Evolutionary conservation across 2,113 vertebrate species (phyloP).

Genomic region (Corynorhinus townsendii): DNA sequence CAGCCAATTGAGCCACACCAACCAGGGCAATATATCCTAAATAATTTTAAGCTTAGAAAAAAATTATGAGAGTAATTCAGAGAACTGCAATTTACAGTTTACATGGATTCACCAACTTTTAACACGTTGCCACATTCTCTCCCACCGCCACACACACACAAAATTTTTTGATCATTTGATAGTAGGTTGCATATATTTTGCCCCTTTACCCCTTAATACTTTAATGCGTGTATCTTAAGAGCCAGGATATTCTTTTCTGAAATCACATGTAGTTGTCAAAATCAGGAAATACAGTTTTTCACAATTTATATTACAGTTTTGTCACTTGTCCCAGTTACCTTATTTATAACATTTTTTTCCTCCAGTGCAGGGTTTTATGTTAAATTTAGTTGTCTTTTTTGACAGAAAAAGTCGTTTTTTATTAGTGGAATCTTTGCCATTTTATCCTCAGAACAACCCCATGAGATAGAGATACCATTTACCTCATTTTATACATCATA

Average conservation of each 20-base stretch:
- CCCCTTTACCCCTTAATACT: not conserved
- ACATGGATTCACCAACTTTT: not conserved
- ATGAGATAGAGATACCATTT: not conserved
- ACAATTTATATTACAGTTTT: not conserved
- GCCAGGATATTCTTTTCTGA: not conserved
- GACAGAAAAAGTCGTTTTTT: not conserved
- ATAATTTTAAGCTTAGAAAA: not conserved
- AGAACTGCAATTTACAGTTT: not conserved
- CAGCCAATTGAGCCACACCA: not conserved
- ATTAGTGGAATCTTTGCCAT: not conserved
- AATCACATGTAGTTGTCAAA: not conserved
- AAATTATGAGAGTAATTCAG: not conserved
- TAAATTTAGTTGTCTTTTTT: not conserved
- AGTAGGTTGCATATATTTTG: not conserved
- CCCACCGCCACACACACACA: not conserved
- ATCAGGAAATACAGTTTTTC: conserved; percentile 24
- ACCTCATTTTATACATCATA: conserved; percentile 3
- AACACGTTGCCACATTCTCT: not conserved
- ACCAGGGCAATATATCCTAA: not conserved
- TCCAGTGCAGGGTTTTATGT: not conserved
- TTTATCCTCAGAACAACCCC: not conserved
- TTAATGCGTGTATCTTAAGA: not conserved
- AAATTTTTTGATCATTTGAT: not conserved
- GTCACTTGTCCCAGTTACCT: not conserved
- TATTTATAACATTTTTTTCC: not conserved